phyloP scores from a whole-genome alignment of 2,888 invertebrate species.

The Priocnemis perturbator region DNA sequence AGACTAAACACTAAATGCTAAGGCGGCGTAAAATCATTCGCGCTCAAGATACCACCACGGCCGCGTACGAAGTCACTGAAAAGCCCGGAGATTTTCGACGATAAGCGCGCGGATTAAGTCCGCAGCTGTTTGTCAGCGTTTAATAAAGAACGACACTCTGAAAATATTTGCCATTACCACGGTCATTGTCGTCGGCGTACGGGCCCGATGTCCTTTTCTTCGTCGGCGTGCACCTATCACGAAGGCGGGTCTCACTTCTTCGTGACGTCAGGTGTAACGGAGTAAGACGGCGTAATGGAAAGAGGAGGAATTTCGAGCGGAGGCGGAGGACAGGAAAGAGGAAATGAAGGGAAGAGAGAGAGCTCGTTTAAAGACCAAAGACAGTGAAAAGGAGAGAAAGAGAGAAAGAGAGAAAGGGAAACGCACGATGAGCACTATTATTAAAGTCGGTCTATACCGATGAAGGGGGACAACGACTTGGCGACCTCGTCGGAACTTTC shows the following conservation, averaged over 20 bases:
- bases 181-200: slow-evolving; percentile 48
- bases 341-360: not conserved
- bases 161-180: slow-evolving; percentile 46
- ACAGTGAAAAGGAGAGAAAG: not conserved
- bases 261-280: not conserved
- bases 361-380: too few species aligned
- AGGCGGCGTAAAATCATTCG: too few species aligned
- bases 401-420: not conserved
- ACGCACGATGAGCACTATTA: slow-evolving; percentile 20
- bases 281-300: too few species aligned
- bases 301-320: not conserved
- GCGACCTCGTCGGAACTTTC: slow-evolving; percentile 30
- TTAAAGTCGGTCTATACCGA: slow-evolving; percentile 22
- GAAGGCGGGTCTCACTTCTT: not conserved
- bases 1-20: too few species aligned
- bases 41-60: too few species aligned
- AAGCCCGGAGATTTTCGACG: too few species aligned
- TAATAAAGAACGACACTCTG: too few species aligned
- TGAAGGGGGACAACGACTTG: slow-evolving; percentile 16
- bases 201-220: slow-evolving; percentile 16
- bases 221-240: not conserved
- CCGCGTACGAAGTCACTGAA: too few species aligned
- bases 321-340: not conserved
- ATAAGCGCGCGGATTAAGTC: too few species aligned
- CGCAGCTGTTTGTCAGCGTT: too few species aligned